Evolutionary conservation across 2,113 vertebrate genomes (phyloP), one percentile per base, ranked within the genome.

Genomic region (Fulmarus glacialis): DNA sequence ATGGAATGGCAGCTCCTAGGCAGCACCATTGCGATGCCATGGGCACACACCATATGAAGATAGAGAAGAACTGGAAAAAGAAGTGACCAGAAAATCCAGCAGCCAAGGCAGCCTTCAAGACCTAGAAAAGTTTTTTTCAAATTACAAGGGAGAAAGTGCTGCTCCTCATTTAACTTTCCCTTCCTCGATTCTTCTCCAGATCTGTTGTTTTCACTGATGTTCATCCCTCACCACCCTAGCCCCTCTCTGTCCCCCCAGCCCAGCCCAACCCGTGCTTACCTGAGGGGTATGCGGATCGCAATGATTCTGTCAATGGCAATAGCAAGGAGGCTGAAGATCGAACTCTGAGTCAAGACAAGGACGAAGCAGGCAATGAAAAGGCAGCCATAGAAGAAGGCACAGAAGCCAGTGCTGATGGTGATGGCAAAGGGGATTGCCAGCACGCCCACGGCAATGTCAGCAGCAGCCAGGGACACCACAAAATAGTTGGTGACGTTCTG

Each of bases 401-500:
- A 99, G 98, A 99, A 99, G 43, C 99, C 99, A 0, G 97, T 99
- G 98, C 99, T 99, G 98, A 99, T 99, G 96, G 98, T 97, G 91
- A 99, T 99, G 97, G 99, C 98, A 8, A 99, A 99, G 60, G 99
- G 99, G 87, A 99, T 99, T 73, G 99, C 99, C 56, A 99, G 99
- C 91, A 99, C 98, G 0, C 99, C 99, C 96, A 99, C 99, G 0
- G 99, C 99, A 4, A 99, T 99, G 98, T 99, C 99, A 0, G 99
- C 99, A 22, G 98, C 99, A 1, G 99, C 99, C 98, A 99, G 98
- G 0, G 99, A 99, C 93, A 99, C 99, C 98, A 99, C 99, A 0
- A 99, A 99, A 93, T 99, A 99, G 98, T 99, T 99, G 97, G 99
- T 99, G 98, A 99, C 99, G 90, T 98, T 99, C 98, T 99, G 99